Evolutionary conservation across 2,888 invertebrate genomes (phyloP), one percentile per base, ranked within the genome.

Genomic region (Drosophila ezoana): DNA sequence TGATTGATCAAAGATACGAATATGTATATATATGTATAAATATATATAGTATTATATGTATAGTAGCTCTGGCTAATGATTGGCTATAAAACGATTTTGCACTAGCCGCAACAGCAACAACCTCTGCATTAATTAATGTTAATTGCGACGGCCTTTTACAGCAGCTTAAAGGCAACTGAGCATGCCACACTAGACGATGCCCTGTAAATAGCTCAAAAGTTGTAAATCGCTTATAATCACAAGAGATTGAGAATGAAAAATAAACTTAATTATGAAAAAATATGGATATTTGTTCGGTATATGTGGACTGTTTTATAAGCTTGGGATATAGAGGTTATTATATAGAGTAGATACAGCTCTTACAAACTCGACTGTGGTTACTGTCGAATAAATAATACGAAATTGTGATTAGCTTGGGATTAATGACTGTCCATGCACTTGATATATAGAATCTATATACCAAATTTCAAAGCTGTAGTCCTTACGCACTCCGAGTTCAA

Each of bases 41-140:
- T 33, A 20, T 4, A n/a, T 11, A 18, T 6, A 53, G 16, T 35
- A 13, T 49, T 49, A 20, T 20, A 11, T 32, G 20, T 32, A n/a
- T 41, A 18, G 10, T 38, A n/a, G 18, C 13, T 35, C 18, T 33
- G 38, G 28, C 63, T 59, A 57, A 52, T 52, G 56, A 58, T 48
- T 52, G 52, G 38, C 68, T 43, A 28, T 45, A 35, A 38, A 56
- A 51, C 44, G 45, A 33, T 56, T 65, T 61, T 61, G 41, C 52
- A 61, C 52, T 53, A 20, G 43, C 52, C 59, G 59, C 48, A 35
- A 14, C 43, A 58, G 35, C 51, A 53, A 16, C 32, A 32, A 52
- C 35, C 40, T 65, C 59, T 61, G 69, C 64, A 86, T 76, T 84
- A 87, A 87, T 87, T 72, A 81, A 70, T 81, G 79, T 72, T 87